Conservation (phyloP, 30 jellyfish, hydroid and myxozoan genomes). For the Aurelia sp. region DNA sequence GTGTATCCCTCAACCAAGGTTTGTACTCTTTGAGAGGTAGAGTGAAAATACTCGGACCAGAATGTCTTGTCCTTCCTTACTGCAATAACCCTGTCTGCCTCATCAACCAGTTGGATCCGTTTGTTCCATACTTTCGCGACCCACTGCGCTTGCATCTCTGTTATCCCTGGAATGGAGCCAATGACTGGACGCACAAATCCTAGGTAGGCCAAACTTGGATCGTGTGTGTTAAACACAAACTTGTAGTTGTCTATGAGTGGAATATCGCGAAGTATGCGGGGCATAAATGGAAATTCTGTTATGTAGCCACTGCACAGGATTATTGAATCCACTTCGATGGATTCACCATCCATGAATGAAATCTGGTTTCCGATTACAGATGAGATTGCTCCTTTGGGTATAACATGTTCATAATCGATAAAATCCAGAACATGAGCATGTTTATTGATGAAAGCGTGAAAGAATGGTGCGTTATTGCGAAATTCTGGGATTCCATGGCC, state of each 20-base stretch:
- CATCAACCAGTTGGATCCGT: constrained; percentile 27
- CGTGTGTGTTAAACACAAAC: constrained; percentile 62
- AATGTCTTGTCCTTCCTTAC: constrained; percentile 53
- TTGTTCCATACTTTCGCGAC: constrained; percentile 79
- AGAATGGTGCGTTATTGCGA: constrained; percentile 66
- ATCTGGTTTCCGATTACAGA: constrained; percentile 53
- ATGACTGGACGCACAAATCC: constrained; percentile 91
- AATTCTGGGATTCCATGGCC: constrained; percentile 98
- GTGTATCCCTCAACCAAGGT: constrained; percentile 90
- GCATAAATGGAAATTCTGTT: constrained; percentile 72
- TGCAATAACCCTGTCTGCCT: constrained; percentile 25
- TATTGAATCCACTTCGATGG: constrained; percentile 67
- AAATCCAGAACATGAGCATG: constrained; percentile 91
- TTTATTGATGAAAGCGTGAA: constrained; percentile 85
- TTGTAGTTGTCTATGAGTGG: constrained; percentile 74
- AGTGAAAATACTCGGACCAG: constrained; percentile 79
- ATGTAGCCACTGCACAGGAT: constrained; percentile 90
- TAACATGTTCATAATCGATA: constrained; percentile 69
- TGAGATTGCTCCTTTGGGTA: constrained; percentile 86
- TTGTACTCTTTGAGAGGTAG: constrained; percentile 80
- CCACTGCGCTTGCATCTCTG: constrained; percentile 91
- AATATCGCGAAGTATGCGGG: neutral
- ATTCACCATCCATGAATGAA: constrained; percentile 65
- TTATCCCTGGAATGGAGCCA: constrained; percentile 92
- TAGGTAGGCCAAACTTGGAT: constrained; percentile 77